Evolutionary conservation across 2,797 vertebrate species (phyloP), one percentile per base, ranked within the genome.

Genomic region (Chloroceryle inda): DNA sequence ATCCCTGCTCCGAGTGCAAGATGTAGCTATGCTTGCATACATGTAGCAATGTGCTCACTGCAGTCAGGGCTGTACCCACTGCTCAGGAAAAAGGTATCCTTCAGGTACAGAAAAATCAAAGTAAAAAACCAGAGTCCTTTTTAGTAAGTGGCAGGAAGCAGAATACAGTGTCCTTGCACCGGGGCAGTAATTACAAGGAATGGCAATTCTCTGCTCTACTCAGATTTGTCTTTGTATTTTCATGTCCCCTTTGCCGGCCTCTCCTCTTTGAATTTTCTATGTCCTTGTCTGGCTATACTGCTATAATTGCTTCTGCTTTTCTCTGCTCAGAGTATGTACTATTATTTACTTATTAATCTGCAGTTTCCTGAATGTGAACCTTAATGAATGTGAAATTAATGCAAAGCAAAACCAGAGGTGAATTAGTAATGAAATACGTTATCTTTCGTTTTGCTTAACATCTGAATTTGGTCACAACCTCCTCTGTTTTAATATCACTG

Each of bases 21-120:
- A 9, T 19, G 33, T 37, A 91, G 76, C 53, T 11, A 1, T 12
- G 22, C 49, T 62, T 67, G 42, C 29, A 2, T 19, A 26, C 7
- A 0, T 2, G 44, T 8, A 73, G 14, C 9, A 26, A 47, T 0
- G 2, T 3, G 0, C 68, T 80, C 24, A 3, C 21, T 29, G 79
- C 56, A 72, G 42, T 20, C 14, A 1, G 1, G 29, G 27, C 47
- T 63, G 7, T 4, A 20, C 49, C 14, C n/a, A 3, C 27, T 20
- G 68, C 52, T 63, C 47, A 17, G 71, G 17, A 17, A 50, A 55
- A 35, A n/a, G 6, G 29, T 14, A 35, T 3, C n/a, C 4, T 8
- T 31, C 3, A 2, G 2, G 10, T 2, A 38, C 23, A 35, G 13
- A n/a, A 20, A 75, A 77, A 64, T 37, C 61, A n/a, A 82, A 75